Percentiles rank a stretch among this genome's conserved stretches.
Evolutionary conservation across 1,140 invertebrate genomes (phyloP).

Genomic region (Drosophila pallidifrons): DNA sequence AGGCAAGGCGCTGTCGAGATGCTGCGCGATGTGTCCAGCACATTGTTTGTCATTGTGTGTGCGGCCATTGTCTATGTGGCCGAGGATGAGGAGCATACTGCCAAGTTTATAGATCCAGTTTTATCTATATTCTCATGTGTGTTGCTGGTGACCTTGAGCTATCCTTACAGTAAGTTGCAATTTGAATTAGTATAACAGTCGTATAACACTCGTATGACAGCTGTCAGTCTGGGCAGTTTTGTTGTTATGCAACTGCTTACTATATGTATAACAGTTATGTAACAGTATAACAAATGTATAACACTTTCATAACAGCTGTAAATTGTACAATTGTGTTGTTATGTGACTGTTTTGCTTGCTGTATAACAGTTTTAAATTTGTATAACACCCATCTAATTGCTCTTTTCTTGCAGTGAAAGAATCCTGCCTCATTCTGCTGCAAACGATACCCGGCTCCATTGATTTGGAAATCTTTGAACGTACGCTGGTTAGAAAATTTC

Average conservation of each 20-base stretch:
- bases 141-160: slow-evolving; percentile 88
- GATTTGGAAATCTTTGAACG: slow-evolving; percentile 89
- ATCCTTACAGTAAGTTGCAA: slow-evolving; percentile 89
- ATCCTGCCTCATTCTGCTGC: slow-evolving; percentile 91
- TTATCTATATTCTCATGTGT: slow-evolving; percentile 89
- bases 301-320: too few relatives aligned
- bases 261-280: too few relatives aligned
- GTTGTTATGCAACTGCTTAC: too few relatives aligned
- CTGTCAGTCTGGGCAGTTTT: too few relatives aligned
- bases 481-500: slow-evolving; percentile 89
- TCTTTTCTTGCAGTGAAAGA: slow-evolving; percentile 88
- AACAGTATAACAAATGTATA: too few relatives aligned
- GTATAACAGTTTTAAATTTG: neutral
- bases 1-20: slow-evolving; percentile 86
- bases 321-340: too few relatives aligned
- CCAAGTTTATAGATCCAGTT: slow-evolving; percentile 91
- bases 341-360: neutral
- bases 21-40: slow-evolving; percentile 88
- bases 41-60: slow-evolving; percentile 89
- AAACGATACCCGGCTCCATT: slow-evolving; percentile 93
- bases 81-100: slow-evolving; percentile 86
- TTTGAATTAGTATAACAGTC: neutral
- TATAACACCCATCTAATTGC: neutral
- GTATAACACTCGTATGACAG: slow-evolving; percentile 57
- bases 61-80: slow-evolving; percentile 88